phyloP scores from a whole-genome alignment of 2,113 vertebrate genomes.

The Mohoua ochrocephala region DNA sequence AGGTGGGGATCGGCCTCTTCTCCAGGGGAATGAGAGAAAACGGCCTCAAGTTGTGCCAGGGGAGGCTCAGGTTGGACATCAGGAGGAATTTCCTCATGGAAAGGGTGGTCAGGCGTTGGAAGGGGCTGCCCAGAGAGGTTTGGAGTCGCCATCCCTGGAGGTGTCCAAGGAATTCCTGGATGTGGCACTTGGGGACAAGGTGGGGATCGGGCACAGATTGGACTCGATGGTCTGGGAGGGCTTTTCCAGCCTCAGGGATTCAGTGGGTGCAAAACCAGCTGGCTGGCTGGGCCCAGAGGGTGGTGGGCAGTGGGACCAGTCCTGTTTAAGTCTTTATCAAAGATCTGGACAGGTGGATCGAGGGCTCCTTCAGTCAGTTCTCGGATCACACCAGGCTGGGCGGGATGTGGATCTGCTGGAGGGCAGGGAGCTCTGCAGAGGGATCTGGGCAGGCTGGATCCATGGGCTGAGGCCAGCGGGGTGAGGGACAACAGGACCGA shows the following conservation, averaged over 20 bases:
- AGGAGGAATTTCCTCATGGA: background rate
- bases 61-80: background rate
- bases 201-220: rapidly evolving
- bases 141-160: background rate
- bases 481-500: background rate
- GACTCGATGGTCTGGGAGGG: background rate
- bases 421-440: background rate
- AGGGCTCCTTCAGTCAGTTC: background rate
- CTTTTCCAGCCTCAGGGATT: background rate
- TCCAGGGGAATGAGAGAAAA: background rate
- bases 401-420: background rate
- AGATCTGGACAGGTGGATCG: rapidly evolving
- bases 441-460: background rate
- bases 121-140: background rate
- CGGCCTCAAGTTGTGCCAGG: background rate
- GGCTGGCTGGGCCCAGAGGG: background rate
- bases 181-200: background rate
- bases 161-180: background rate
- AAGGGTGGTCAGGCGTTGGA: rapidly evolving
- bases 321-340: too few relatives aligned
- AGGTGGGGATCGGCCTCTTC: background rate
- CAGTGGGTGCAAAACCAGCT: background rate
- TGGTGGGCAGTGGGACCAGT: background rate
- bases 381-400: rapidly evolving
- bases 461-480: background rate